A percentile compares a stretch with the other conserved stretches of the same genome.
These are phyloP conservation scores for Cheirogaleus major DNA, from an alignment of 2,797 vertebrate species.

Conservation along the genomic window DNA sequence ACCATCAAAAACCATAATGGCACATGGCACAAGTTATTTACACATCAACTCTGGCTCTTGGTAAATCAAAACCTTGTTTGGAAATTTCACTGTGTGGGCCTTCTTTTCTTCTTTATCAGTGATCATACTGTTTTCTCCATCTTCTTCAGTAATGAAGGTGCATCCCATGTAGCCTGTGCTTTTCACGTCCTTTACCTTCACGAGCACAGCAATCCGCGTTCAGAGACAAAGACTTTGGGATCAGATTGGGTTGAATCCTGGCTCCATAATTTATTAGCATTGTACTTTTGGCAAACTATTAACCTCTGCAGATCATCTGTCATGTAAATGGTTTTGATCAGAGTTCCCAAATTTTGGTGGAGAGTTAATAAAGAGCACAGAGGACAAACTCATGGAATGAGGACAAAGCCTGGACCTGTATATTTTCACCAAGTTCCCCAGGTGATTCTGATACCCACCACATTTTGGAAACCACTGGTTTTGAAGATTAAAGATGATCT, in stretches of 20 bases:
- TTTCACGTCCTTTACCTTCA: not conserved
- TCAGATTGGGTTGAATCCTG: not conserved
- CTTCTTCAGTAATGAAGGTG: not conserved
- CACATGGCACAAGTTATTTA: not conserved
- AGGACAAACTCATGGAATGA: not conserved
- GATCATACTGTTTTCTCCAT: not conserved
- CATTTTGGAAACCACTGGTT: not conserved
- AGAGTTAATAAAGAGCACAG: not conserved
- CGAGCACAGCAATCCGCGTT: not conserved
- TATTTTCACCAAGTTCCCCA: not conserved
- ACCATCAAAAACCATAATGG: fast-evolving
- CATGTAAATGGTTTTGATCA: not conserved
- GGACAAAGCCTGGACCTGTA: not conserved
- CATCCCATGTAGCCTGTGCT: not conserved
- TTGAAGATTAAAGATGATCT: not conserved
- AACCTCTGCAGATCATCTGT: not conserved
- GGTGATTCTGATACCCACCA: not conserved
- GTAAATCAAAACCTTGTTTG: not conserved
- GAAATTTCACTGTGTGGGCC: not conserved
- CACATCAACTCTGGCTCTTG: not conserved
- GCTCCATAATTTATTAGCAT: not conserved
- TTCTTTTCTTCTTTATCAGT: not conserved
- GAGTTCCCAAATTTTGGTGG: not conserved
- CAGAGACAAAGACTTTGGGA: not conserved
- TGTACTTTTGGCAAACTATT: not conserved